phyloP scores from a whole-genome alignment of 2,797 vertebrate species.

The Microchirus variegatus region DNA sequence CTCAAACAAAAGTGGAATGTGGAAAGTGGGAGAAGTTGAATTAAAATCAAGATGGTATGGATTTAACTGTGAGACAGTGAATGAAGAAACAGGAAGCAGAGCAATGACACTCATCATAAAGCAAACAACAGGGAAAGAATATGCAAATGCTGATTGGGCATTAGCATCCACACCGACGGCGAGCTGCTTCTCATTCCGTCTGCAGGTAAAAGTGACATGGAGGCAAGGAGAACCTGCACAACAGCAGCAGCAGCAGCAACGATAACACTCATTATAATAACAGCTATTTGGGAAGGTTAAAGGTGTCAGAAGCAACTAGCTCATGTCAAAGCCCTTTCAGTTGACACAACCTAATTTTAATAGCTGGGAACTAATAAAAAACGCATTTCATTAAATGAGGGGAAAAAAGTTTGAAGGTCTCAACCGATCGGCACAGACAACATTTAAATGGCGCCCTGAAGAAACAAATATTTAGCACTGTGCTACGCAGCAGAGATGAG shows the following conservation, averaged over 20 bases:
- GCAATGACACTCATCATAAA: conserved; percentile 33
- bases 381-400: conserved; percentile 39
- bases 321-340: conserved; percentile 6
- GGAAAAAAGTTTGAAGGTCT: conserved; percentile 36
- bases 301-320: conserved; percentile 19
- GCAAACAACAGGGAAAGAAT: conserved; percentile 44
- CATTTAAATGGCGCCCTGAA: conserved; percentile 54
- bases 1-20: conserved; percentile 34
- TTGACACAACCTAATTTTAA: conserved; percentile 16
- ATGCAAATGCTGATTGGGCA: conserved; percentile 72
- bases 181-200: conserved; percentile 48
- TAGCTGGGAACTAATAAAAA: conserved; percentile 34
- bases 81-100: conserved; percentile 16
- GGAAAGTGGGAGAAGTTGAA: conserved; percentile 2
- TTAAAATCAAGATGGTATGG: conserved; percentile 6
- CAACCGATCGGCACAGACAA: conserved; percentile 27
- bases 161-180: conserved; percentile 50
- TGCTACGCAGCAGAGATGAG: conserved; percentile 50
- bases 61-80: conserved; percentile 19
- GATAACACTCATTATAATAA: conserved; percentile 8
- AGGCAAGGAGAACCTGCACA: not conserved
- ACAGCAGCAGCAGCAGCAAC: not conserved
- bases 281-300: conserved; percentile 19
- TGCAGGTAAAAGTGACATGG: conserved; percentile 28
- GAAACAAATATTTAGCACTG: conserved; percentile 74